Base-by-base conservation (phyloP, 2,888 invertebrate species). In the Dastarcus helophoroides region DNA sequence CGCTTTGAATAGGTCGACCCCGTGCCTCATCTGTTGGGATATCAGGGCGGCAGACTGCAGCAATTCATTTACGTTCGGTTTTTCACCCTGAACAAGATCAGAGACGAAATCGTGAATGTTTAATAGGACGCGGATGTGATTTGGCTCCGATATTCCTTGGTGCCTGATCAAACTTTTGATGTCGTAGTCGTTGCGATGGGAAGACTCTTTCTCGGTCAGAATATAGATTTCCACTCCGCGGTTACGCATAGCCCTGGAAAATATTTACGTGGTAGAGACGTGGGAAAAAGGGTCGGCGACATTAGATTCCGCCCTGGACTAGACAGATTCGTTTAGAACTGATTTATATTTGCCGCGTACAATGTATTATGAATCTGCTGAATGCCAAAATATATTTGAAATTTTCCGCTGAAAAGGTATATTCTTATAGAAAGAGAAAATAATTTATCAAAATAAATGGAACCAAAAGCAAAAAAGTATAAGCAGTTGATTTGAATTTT, bases 221-320 rank as follows among this genome's bases (percentile, higher is more conserved):
- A 83, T 53, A 52, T 62, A 83, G 46, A 98, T 79, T 67, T 99
- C 98, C 0, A 98, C 76, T 3, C 97, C 94, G 50, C 98, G 73
- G 60, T 99, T 99, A 36, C 97, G 73, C 98, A 99, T 99, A 0
- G 98, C 98, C 45, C 89, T 75, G 52, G 31, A 61, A 58, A 37
- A 32, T n/a, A 17, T 17, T n/a, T n/a, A n/a, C n/a, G n/a, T n/a
- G n/a, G n/a, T n/a, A n/a, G n/a, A n/a, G n/a, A n/a, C n/a, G n/a
- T n/a, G n/a, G n/a, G n/a, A n/a, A n/a, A n/a, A n/a, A n/a, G n/a
- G n/a, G n/a, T n/a, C n/a, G n/a, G n/a, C n/a, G n/a, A n/a, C n/a
- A n/a, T n/a, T n/a, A n/a, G n/a, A n/a, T n/a, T n/a, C n/a, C n/a
- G n/a, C n/a, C n/a, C n/a, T n/a, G n/a, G n/a, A n/a, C n/a, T n/a